Conservation (phyloP, 1,140 invertebrate genomes). For the Drosophila ogumai region DNA sequence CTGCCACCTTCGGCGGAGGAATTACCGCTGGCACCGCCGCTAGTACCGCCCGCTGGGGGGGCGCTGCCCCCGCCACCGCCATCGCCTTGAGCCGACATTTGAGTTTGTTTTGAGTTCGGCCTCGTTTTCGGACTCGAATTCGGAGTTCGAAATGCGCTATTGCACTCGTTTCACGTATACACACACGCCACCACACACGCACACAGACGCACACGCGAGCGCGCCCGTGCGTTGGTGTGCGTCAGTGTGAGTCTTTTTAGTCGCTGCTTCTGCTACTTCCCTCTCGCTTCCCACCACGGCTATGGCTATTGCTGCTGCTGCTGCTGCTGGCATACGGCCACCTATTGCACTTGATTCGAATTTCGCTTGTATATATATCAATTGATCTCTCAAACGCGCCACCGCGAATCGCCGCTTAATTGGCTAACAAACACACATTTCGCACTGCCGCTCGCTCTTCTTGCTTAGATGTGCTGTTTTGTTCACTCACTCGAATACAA, state of each 20-base stretch:
- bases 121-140: constrained; percentile 20
- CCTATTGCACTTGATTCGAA: constrained; percentile 29
- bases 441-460: constrained; percentile 3
- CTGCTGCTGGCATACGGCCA: constrained; percentile 17
- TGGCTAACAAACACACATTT: constrained; percentile 18
- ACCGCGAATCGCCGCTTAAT: constrained; percentile 16
- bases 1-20: constrained; percentile 34
- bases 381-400: neutral
- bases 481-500: constrained; percentile 27
- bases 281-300: neutral
- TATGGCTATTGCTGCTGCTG: neutral
- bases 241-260: constrained; percentile 51
- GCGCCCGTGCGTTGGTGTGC: constrained; percentile 36
- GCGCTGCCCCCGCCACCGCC: constrained; percentile 37
- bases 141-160: constrained; percentile 19
- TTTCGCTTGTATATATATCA: neutral
- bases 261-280: constrained; percentile 2
- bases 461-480: constrained; percentile 8
- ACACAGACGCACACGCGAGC: constrained; percentile 33
- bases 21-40: constrained; percentile 34
- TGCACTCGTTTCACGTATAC: constrained; percentile 54
- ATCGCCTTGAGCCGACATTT: constrained; percentile 42
- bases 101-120: constrained; percentile 48
- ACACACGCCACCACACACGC: constrained; percentile 33
- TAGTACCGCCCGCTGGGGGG: constrained; percentile 6